Percentiles rank a stretch among this genome's conserved stretches.
Conservation (phyloP, 1,140 invertebrate species). For the Bombus fervidus region DNA sequence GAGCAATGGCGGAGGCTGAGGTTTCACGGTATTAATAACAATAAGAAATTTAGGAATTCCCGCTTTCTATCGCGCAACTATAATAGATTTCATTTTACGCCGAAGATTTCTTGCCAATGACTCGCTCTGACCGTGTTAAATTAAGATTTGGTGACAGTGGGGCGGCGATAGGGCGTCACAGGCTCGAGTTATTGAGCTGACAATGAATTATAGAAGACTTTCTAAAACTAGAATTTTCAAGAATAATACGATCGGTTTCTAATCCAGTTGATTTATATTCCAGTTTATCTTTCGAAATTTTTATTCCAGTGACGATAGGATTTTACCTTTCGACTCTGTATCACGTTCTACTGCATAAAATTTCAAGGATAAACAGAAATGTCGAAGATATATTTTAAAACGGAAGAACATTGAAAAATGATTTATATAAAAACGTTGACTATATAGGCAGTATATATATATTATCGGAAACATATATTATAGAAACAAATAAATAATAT, state of each 20-base stretch:
- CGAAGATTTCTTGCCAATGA: neutral
- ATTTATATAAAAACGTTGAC: neutral
- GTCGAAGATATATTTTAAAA: neutral
- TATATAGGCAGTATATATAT: neutral
- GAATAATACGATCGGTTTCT: neutral
- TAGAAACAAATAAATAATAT: neutral
- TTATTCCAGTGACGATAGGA: neutral
- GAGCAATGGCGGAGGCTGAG: neutral
- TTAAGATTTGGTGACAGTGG: conserved; percentile 30
- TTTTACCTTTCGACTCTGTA: neutral
- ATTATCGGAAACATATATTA: neutral
- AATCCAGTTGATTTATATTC: too few relatives aligned
- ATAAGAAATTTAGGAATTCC: conserved; percentile 20
- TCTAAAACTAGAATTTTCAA: too few relatives aligned
- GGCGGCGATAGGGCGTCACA: neutral
- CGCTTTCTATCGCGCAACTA: conserved; percentile 12
- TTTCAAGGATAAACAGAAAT: too few relatives aligned
- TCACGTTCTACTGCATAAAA: too few relatives aligned
- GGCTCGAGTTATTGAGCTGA: neutral
- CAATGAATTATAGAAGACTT: neutral
- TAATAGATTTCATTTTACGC: neutral
- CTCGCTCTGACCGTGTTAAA: conserved; percentile 11
- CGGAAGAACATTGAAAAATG: neutral
- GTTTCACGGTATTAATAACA: conserved; percentile 29
- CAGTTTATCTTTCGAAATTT: neutral